phyloP scores from a whole-genome alignment of 2,797 vertebrate genomes.

The Diplodus sargus region DNA sequence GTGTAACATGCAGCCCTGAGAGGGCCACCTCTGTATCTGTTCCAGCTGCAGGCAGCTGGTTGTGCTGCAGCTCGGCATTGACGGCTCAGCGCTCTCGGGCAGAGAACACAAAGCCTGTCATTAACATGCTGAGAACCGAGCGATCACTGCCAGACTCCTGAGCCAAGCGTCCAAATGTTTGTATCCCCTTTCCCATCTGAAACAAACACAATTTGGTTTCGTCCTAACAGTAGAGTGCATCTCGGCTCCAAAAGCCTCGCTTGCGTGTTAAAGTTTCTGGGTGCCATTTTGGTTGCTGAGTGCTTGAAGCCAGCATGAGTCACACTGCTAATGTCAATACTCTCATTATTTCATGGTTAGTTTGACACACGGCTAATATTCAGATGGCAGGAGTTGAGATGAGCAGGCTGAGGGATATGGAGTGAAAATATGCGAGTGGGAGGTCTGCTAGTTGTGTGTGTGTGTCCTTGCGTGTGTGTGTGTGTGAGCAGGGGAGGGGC shows the following conservation, averaged over 20 bases:
- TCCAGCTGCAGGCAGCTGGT: constrained; percentile 80
- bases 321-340: constrained; percentile 68
- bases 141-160: constrained; percentile 66
- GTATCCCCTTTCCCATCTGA: constrained; percentile 66
- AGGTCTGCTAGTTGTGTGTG: constrained; percentile 67
- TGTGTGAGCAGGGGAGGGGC: constrained; percentile 60
- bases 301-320: constrained; percentile 43
- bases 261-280: constrained; percentile 42
- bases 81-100: constrained; percentile 31
- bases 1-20: constrained; percentile 76
- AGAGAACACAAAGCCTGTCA: constrained; percentile 49
- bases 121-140: constrained; percentile 58
- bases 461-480: constrained; percentile 35
- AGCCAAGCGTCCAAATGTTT: constrained; percentile 75
- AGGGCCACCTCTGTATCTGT: constrained; percentile 72
- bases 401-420: constrained; percentile 69
- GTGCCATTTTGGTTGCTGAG: constrained; percentile 63
- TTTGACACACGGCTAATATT: constrained; percentile 80
- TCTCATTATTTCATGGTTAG: constrained; percentile 80
- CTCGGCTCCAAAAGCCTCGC: constrained; percentile 31
- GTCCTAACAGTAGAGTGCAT: constrained; percentile 50
- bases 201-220: constrained; percentile 70
- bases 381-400: constrained; percentile 74
- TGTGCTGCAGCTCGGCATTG: constrained; percentile 68
- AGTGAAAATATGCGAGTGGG: constrained; percentile 75